Base-by-base conservation (phyloP, 2,113 vertebrate genomes). In the Planiliza haematocheilus region DNA sequence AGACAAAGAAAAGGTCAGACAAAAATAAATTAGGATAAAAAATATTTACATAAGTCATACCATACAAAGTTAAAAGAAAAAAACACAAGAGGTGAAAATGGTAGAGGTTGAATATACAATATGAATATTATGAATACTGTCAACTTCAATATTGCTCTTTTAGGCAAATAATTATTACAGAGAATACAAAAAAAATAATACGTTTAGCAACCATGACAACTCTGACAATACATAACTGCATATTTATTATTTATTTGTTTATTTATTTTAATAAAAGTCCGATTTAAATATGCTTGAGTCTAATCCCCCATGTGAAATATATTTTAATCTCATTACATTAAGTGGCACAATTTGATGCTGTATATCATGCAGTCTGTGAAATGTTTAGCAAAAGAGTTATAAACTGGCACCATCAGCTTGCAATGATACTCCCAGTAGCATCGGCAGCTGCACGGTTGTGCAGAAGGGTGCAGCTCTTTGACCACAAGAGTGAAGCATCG, bases 391-490 rank as follows among this genome's bases (percentile, higher is more conserved):
- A 8, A 24, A 7, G 10, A 34, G 11, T 38, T 1, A 3, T 46
- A 10, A 66, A 51, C 8, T 14, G n/a, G 16, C 11, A 37, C 1
- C 12, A 18, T 42, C 39, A 21, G 60, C 38, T 5, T 62, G 14
- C 17, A 3, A 36, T 8, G 4, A 1, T 48, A 46, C 17, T 13
- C 42, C 0, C 46, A 3, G 7, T 66, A 20, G 9, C 41, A 37
- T 14, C 58, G n/a, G 13, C n/a, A 8, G 10, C 59, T 49, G 17
- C 67, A 79, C 65, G 38, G 50, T 24, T 52, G 62, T 10, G 55
- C 59, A 73, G 16, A 7, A 64, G 63, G 63, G 56, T 9, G 61
- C 67, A 73, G 65, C 74, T 78, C 18, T 75, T 39, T 50, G 30
- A 42, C 73, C 76, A 77, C 66, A 37, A 62, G 65, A 56, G 50